Percentiles rank a stretch among this genome's conserved stretches.
Conservation (phyloP, 1,140 invertebrate genomes). For the Tetragonula clypearis region DNA sequence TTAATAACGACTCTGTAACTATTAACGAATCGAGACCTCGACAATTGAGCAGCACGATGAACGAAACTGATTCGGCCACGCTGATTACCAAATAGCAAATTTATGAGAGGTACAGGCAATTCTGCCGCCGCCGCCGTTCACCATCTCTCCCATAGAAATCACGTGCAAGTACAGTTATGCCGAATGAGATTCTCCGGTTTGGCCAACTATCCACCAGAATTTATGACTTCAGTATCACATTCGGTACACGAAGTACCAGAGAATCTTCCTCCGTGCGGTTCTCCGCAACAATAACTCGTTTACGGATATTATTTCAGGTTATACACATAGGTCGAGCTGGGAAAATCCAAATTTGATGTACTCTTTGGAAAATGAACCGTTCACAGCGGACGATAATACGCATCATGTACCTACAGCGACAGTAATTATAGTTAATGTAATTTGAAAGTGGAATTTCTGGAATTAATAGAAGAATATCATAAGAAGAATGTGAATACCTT, state of each 20-base stretch:
- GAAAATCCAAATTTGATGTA: neutral
- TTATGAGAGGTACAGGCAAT: slow-evolving; percentile 9
- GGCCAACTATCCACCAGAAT: slow-evolving; percentile 28
- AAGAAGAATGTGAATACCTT: neutral
- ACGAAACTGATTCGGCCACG: slow-evolving; percentile 8
- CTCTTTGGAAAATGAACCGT: neutral
- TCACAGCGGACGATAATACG: neutral
- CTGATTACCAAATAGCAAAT: slow-evolving; percentile 37
- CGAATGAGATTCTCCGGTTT: slow-evolving; percentile 43
- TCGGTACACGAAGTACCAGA: neutral
- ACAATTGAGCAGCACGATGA: neutral
- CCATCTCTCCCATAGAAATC: slow-evolving; percentile 26
- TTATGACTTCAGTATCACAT: slow-evolving; percentile 31
- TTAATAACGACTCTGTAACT: no score
- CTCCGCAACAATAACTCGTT: slow-evolving; percentile 31
- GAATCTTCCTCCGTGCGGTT: slow-evolving; percentile 22
- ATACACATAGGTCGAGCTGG: neutral
- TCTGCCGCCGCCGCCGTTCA: neutral
- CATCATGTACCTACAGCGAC: neutral
- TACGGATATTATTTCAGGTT: neutral
- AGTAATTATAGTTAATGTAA: neutral
- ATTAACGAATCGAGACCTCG: slow-evolving; percentile 1
- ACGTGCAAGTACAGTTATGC: slow-evolving; percentile 43
- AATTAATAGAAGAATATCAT: neutral
- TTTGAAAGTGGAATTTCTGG: neutral